These are phyloP conservation scores for Caenorhabditis imperialis DNA, from an alignment of 2,888 invertebrate species.

Conservation along the genomic window DNA sequence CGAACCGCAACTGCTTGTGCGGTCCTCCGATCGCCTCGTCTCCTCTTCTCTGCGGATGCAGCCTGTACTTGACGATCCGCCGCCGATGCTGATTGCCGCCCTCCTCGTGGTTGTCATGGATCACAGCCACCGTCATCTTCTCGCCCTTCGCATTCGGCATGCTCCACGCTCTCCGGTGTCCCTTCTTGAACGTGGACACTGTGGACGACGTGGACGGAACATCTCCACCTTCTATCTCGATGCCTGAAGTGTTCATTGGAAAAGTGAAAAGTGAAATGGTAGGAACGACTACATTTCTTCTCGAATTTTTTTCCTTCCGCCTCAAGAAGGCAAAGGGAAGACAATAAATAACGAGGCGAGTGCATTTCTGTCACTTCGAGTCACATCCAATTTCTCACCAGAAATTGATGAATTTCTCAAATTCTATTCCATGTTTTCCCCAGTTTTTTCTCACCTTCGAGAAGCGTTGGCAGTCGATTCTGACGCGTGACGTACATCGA, in stretches of 20 bases:
- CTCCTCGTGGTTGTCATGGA: constrained; percentile 67
- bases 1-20: constrained; percentile 25
- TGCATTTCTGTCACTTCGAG: constrained; percentile 35
- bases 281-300: constrained; percentile 5
- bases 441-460: constrained; percentile 44
- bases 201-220: constrained; percentile 40
- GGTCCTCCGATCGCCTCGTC: constrained; percentile 18
- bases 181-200: constrained; percentile 63
- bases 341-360: constrained; percentile 32
- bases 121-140: constrained; percentile 72
- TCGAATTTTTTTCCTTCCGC: constrained; percentile 6
- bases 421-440: not conserved
- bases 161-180: constrained; percentile 76
- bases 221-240: constrained; percentile 28
- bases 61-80: constrained; percentile 70
- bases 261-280: not conserved
- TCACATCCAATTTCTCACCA: constrained; percentile 15
- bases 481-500: constrained; percentile 13
- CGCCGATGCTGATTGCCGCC: constrained; percentile 67
- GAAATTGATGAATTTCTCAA: constrained; percentile 15
- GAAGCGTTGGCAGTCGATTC: constrained; percentile 37
- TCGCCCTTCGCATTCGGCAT: constrained; percentile 76
- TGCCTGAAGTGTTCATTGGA: constrained; percentile 24
- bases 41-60: constrained; percentile 61
- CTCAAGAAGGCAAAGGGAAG: not conserved